Conservation (phyloP, 2,113 vertebrate species). For the Hemiprocne comata region DNA sequence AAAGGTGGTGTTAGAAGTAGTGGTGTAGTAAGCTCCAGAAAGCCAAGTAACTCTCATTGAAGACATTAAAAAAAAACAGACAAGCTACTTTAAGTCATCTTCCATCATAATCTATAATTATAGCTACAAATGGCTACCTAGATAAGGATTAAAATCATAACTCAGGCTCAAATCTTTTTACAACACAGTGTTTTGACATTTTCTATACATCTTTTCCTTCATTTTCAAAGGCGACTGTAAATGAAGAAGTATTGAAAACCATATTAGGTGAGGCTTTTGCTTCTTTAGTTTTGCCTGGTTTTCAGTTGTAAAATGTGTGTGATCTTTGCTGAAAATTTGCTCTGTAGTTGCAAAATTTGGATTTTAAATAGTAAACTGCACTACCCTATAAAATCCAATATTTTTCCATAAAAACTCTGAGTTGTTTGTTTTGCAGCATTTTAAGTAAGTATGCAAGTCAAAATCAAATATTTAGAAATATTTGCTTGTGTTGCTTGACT, state of each 20-base stretch:
- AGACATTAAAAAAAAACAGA: background rate
- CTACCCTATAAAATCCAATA: background rate
- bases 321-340: background rate
- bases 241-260: background rate
- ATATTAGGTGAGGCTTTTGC: fast-evolving
- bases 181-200: background rate
- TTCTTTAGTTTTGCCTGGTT: background rate
- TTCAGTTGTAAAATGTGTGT: background rate
- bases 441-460: background rate
- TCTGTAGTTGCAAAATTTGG: background rate
- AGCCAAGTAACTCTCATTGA: background rate
- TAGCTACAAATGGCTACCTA: background rate
- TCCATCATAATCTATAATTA: background rate
- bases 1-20: background rate
- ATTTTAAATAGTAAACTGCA: background rate
- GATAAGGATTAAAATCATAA: background rate
- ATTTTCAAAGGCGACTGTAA: background rate
- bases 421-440: background rate
- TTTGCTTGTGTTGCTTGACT: background rate
- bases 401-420: background rate
- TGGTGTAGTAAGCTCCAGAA: background rate
- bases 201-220: background rate
- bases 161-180: background rate
- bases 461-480: background rate
- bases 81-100: background rate